Conservation (phyloP, 2,888 invertebrate species). For the Dryococelus australis region DNA sequence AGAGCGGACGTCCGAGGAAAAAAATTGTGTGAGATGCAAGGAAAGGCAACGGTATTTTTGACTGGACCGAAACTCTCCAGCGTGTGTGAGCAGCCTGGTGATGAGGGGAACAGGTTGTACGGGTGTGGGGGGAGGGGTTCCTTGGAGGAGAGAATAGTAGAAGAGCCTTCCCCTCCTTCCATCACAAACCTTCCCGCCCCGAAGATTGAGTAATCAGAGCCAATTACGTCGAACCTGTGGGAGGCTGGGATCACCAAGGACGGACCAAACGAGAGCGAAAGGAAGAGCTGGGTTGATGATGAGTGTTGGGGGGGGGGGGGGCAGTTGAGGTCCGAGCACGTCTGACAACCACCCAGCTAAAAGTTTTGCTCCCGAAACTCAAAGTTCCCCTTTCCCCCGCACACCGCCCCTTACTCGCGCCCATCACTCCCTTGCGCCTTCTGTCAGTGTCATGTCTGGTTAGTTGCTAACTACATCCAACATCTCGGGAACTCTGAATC, state of each 20-base stretch:
- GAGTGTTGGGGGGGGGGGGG: background rate
- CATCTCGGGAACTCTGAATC: background rate
- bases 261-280: background rate
- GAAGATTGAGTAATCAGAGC: conserved; percentile 27
- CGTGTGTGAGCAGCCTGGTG: too few relatives aligned
- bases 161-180: background rate
- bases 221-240: conserved; percentile 7
- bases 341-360: background rate
- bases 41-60: background rate
- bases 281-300: background rate
- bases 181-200: background rate
- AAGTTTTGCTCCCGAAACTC: conserved; percentile 9
- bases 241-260: background rate
- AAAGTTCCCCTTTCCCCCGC: background rate
- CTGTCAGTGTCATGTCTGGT: background rate
- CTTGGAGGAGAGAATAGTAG: background rate
- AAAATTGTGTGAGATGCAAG: background rate
- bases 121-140: too few relatives aligned
- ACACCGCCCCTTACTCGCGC: too few relatives aligned
- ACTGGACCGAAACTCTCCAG: background rate
- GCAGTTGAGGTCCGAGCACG: conserved; percentile 10
- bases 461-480: background rate
- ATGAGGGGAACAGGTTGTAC: too few relatives aligned
- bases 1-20: background rate
- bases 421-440: background rate